Percentiles rank a stretch among this genome's conserved stretches.
phyloP scores from a whole-genome alignment of 2,888 invertebrate genomes.

The Operophtera brumata region DNA sequence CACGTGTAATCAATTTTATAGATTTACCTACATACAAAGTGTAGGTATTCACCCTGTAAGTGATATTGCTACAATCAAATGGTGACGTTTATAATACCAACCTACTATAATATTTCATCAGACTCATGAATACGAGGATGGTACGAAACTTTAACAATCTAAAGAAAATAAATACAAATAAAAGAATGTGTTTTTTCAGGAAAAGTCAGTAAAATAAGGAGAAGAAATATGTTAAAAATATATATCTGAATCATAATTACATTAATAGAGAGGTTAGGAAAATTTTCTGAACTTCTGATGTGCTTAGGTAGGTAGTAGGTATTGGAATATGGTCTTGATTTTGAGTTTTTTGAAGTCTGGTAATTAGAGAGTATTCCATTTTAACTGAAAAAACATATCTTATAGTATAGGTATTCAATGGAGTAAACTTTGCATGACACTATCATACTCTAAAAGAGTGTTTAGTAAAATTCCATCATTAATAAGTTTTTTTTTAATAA shows the following conservation, averaged over 20 bases:
- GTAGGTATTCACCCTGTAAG: not conserved
- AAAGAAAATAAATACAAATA: not conserved
- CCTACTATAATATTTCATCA: conserved; percentile 6
- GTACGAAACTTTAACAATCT: not conserved
- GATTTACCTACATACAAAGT: not conserved
- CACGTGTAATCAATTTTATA: conserved; percentile 7
- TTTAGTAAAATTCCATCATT: conserved; percentile 16
- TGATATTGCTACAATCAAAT: not conserved
- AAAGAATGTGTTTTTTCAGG: too few species aligned
- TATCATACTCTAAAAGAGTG: conserved; percentile 10
- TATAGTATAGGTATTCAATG: too few species aligned
- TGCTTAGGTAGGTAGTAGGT: too few species aligned
- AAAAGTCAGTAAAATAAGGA: too few species aligned
- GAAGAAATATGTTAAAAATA: too few species aligned
- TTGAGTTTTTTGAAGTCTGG: too few species aligned
- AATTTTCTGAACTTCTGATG: too few species aligned
- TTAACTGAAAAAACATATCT: too few species aligned
- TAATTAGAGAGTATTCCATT: too few species aligned
- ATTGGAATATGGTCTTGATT: too few species aligned
- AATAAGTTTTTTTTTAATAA: conserved; percentile 36
- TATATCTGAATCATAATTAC: not conserved
- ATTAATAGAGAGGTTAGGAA: too few species aligned
- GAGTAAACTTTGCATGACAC: not conserved
- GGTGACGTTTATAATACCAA: not conserved
- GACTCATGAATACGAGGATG: not conserved